phyloP scores from a whole-genome alignment of 2,113 vertebrate species.

The Leucosticte australis region DNA sequence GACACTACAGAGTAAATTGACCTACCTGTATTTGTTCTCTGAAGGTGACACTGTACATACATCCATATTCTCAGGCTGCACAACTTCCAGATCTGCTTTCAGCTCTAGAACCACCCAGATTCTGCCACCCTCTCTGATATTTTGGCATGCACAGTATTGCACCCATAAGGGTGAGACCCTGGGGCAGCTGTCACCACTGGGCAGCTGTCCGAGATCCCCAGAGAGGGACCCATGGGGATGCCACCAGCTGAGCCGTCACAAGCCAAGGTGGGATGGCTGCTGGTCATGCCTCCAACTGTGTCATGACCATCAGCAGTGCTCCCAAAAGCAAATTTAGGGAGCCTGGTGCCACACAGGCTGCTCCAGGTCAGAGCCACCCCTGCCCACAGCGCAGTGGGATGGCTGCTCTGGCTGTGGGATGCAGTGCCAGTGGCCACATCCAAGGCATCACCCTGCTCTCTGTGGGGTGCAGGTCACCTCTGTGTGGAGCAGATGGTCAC shows the following conservation, averaged over 20 bases:
- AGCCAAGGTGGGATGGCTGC: neutral
- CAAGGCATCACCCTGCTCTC: accelerated
- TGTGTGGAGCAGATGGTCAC: neutral
- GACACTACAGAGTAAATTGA: slow-evolving; percentile 53
- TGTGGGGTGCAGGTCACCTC: neutral
- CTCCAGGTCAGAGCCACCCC: accelerated
- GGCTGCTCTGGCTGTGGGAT: neutral
- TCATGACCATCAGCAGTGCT: accelerated
- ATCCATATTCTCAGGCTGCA: neutral
- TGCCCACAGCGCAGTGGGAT: accelerated
- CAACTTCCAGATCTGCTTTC: neutral
- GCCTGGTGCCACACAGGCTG: neutral
- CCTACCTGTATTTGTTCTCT: slow-evolving; percentile 71
- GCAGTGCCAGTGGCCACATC: accelerated
- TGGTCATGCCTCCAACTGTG: neutral
- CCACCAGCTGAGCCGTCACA: accelerated
- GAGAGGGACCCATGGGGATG: accelerated
- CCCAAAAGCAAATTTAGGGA: neutral
- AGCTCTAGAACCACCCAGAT: neutral
- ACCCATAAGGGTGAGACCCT: neutral
- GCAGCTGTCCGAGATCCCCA: neutral
- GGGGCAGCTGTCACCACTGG: neutral
- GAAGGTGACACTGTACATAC: slow-evolving; percentile 21
- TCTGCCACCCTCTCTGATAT: neutral
- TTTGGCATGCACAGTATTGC: neutral